Percentiles rank a stretch among this genome's conserved stretches.
Conservation (phyloP, 2,113 vertebrate genomes). For the Bujurquina vittata region DNA sequence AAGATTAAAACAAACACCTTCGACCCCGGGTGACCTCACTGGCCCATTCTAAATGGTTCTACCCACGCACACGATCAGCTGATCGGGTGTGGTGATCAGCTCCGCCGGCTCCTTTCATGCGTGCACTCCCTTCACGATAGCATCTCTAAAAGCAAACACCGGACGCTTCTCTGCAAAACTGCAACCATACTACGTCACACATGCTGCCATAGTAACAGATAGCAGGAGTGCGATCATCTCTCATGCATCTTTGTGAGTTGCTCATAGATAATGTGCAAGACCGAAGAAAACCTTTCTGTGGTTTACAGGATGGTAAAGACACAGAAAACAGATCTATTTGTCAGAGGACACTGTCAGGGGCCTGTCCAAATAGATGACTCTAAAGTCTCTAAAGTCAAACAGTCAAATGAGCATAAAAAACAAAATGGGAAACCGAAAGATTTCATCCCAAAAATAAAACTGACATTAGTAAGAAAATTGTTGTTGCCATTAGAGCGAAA, state of each 20-base stretch:
- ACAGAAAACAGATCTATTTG: background rate
- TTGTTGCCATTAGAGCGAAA: background rate
- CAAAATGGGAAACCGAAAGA: background rate
- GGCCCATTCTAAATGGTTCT: background rate
- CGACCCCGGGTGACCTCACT: background rate
- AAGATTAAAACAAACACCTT: background rate
- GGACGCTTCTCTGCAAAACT: background rate
- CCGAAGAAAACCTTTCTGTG: background rate
- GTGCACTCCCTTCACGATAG: background rate
- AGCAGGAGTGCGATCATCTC: background rate
- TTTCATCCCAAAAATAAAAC: background rate
- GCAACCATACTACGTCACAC: background rate
- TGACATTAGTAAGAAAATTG: background rate
- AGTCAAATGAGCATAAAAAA: background rate
- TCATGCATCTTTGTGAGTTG: background rate
- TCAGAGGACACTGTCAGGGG: background rate
- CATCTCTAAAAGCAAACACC: background rate
- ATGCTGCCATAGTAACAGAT: rapidly evolving
- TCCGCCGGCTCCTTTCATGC: too few species aligned
- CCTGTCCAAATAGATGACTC: background rate
- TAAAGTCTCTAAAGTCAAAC: background rate
- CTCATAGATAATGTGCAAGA: too few species aligned
- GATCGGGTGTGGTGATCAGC: background rate
- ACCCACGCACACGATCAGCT: background rate
- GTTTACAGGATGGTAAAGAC: background rate